phyloP scores from a whole-genome alignment of 2,797 vertebrate genomes.

The Pseudochaenichthys georgianus region DNA sequence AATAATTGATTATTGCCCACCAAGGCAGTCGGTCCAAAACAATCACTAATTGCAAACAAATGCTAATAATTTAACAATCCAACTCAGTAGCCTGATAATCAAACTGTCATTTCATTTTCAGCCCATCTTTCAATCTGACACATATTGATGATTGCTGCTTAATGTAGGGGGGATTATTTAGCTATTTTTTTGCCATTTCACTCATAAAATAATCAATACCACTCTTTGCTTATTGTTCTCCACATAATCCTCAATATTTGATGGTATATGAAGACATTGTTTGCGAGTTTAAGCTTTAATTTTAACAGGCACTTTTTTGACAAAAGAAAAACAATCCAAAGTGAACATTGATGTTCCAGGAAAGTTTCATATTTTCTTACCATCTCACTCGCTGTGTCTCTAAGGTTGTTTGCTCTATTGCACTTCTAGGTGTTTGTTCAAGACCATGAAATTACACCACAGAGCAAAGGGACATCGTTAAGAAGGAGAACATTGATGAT shows the following conservation, averaged over 20 bases:
- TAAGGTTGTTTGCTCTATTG: conserved; percentile 2
- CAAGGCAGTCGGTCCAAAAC: conserved; percentile 3
- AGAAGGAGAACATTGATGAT: conserved; percentile 46
- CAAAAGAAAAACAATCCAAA: not conserved
- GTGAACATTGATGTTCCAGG: not conserved
- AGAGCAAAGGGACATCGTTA: conserved; percentile 60
- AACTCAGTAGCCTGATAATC: not conserved
- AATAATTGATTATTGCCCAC: conserved; percentile 6
- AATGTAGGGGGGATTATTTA: not conserved
- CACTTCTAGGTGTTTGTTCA: conserved; percentile 13
- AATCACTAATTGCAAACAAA: not conserved
- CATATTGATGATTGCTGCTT: not conserved
- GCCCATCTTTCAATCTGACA: not conserved
- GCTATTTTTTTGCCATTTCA: no score
- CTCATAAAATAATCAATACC: no score
- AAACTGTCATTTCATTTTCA: not conserved
- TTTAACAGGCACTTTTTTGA: not conserved
- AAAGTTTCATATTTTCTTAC: conserved; percentile 6
- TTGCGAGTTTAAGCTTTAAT: not conserved
- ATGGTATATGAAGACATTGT: not conserved
- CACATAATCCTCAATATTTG: not conserved
- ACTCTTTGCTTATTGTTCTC: no score
- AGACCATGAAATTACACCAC: conserved; percentile 42
- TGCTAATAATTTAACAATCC: not conserved
- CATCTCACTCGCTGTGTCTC: not conserved